Percentiles rank a stretch among this genome's conserved stretches.
Conservation (phyloP, 2,888 invertebrate genomes). For the Eupelmus urozonus region DNA sequence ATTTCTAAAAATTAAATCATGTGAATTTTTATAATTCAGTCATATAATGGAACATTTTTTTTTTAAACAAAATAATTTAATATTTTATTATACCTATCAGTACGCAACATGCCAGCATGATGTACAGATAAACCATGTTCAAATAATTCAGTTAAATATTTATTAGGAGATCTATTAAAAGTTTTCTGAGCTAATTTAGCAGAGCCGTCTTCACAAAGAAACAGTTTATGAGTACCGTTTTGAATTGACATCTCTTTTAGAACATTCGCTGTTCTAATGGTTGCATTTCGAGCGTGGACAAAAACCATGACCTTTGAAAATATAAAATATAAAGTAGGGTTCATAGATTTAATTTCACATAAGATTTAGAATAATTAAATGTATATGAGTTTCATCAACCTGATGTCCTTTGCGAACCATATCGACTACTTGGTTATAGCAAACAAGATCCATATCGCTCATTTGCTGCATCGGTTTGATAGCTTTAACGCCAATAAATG, state of each 20-base stretch:
- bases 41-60: constrained; percentile 81
- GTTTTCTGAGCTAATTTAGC: constrained; percentile 85
- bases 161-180: constrained; percentile 87
- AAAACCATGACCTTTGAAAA: constrained; percentile 91
- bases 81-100: constrained; percentile 83
- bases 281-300: constrained; percentile 98
- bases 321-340: constrained; percentile 31
- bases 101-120: constrained; percentile 96
- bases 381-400: constrained; percentile 74
- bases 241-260: constrained; percentile 90
- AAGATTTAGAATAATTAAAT: constrained; percentile 3
- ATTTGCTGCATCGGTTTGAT: constrained; percentile 81
- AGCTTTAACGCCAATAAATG: constrained; percentile 92
- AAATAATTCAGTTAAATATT: constrained; percentile 90
- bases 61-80: background rate
- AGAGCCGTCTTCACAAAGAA: constrained; percentile 82
- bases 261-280: constrained; percentile 91
- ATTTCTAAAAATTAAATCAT: constrained; percentile 78
- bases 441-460: constrained; percentile 92
- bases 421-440: constrained; percentile 93
- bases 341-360: too few species aligned
- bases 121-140: constrained; percentile 94
- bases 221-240: constrained; percentile 84
- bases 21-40: constrained; percentile 18
- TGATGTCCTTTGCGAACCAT: constrained; percentile 95